Conservation (phyloP, 2,797 vertebrate genomes). For the Nasua narica region DNA sequence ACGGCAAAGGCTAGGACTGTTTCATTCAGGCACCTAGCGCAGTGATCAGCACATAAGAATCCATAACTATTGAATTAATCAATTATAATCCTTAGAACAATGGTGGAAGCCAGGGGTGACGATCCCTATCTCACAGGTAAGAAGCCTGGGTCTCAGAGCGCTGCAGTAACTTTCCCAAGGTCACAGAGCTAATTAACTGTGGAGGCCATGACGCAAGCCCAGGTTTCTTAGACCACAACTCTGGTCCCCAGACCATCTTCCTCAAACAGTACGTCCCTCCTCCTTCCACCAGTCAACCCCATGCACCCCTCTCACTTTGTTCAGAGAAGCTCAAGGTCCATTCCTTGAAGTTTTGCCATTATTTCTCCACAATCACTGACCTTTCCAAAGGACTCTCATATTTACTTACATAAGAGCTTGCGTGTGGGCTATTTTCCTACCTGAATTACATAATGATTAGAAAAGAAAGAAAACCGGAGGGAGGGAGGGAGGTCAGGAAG, state of each 20-base stretch:
- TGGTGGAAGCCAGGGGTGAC: rapidly evolving
- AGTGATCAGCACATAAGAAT: not conserved
- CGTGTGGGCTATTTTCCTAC: not conserved
- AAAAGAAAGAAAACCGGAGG: not conserved
- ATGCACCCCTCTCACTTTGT: not conserved
- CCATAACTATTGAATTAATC: not conserved
- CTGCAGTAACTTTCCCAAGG: not conserved
- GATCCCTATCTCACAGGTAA: not conserved
- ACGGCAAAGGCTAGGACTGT: too few species aligned
- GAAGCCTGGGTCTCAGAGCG: not conserved
- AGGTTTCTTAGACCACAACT: not conserved
- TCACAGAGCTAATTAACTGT: not conserved
- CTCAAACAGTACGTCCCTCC: rapidly evolving
- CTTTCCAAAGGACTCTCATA: not conserved
- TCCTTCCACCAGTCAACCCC: not conserved
- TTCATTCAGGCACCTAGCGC: not conserved
- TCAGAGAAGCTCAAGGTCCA: not conserved
- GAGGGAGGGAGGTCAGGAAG: not conserved
- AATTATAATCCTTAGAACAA: not conserved
- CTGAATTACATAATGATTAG: not conserved
- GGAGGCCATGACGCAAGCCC: not conserved
- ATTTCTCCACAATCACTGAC: not conserved
- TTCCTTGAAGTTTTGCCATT: not conserved
- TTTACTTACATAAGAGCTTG: not conserved
- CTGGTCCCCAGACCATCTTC: not conserved